Evolutionary conservation across 30 jellyfish, hydroid and myxozoan species (phyloP).

Genomic region (Pseudorhiza aurosa): DNA sequence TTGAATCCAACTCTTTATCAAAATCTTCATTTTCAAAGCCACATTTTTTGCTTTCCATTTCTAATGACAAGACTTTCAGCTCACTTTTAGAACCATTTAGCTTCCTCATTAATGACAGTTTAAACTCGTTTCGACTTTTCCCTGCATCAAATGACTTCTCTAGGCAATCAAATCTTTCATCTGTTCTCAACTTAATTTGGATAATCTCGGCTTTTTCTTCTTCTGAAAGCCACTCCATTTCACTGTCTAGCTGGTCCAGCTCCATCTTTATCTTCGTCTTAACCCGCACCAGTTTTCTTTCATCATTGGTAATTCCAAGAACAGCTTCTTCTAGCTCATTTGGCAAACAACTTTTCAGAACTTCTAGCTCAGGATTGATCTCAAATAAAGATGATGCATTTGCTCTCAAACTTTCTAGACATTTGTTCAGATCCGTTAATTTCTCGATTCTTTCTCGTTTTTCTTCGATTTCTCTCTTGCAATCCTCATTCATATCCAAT

Average conservation of each 20-base stretch:
- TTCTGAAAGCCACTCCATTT: not conserved
- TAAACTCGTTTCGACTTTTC: not conserved
- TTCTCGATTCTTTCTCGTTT: not conserved
- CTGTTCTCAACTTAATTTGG: not conserved
- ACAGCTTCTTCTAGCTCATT: not conserved
- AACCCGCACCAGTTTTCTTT: not conserved
- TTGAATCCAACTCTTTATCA: not conserved
- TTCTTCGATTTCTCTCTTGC: not conserved
- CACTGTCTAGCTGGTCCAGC: not conserved
- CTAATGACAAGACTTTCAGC: not conserved
- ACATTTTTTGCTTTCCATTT: not conserved
- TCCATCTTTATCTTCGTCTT: not conserved
- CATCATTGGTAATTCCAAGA: not conserved
- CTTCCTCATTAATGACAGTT: not conserved
- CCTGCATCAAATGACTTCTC: not conserved
- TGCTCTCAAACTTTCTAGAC: not conserved
- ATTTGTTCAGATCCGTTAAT: not conserved
- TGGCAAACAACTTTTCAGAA: not conserved
- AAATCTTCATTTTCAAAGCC: not conserved
- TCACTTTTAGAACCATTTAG: not conserved
- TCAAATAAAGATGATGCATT: not conserved
- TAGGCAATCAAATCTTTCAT: not conserved
- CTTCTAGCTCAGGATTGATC: not conserved
- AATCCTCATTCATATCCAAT: not conserved
- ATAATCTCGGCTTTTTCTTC: conserved; percentile 3